Evolutionary conservation across 1,140 invertebrate genomes (phyloP), one percentile per base, ranked within the genome.

Genomic region (Pissodes strobi): DNA sequence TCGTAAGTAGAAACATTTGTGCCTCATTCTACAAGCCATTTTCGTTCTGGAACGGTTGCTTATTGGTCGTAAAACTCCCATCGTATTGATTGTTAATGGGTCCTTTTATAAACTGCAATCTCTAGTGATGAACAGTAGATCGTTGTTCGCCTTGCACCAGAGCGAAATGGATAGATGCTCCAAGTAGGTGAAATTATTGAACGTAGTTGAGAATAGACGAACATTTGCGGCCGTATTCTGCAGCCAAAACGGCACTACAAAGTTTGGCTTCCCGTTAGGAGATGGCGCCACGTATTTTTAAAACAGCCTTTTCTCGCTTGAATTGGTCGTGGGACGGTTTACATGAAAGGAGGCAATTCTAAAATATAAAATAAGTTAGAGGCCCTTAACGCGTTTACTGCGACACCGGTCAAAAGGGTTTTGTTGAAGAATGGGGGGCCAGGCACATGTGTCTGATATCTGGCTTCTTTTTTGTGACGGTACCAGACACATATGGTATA

Each of bases 81-180:
- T 78, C 74, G 76, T 77, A 78, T 78, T 78, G 76, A 78, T 78
- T 76, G 75, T 74, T 74, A 77, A 74, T 71, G 72, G 61, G 41
- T 38, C 18, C 61, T 64, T 64, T 56, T 46, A 56, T 53, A 64
- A 63, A 38, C 61, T 56, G 22, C 18, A 64, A 38, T 39, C 38
- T 52, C 17, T 39, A 45, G 21, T 22, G 34, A 15, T 13, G 39
- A 46, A n/a, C 10, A n/a, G n/a, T n/a, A n/a, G n/a, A 55, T 55
- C 25, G 12, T 17, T 25, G 1, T 27, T 64, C 27, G 46, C 61
- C 13, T 38, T 64, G 41, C 0, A 2, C 10, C 1, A 38, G 25
- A 56, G 18, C 12, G 25, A 59, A 17, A 30, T 21, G 10, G 25
- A 27, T 12, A 38, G 23, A 41, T 57, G 19, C 6, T 41, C 55